Evolutionary conservation across 2,113 vertebrate genomes (phyloP).

Genomic region (human): GRCh38 chr21:31771501-31772000

Average conservation of each 20-base stretch:
- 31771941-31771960: not conserved
- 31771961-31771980: not conserved
- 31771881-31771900: not conserved
- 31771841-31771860: not conserved
- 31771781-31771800: not conserved
- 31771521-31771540: not conserved
- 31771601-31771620: rapidly evolving
- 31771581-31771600: not conserved
- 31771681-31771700: not conserved
- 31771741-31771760: not conserved
- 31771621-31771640: not conserved
- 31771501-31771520: not conserved
- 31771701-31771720: not conserved
- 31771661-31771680: not conserved
- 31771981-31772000: not conserved
- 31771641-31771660: not conserved
- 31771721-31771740: not conserved
- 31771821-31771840: not conserved
- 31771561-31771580: not conserved
- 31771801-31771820: not conserved
- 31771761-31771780: not conserved
- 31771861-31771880: rapidly evolving
- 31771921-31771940: not conserved
- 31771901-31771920: not conserved
- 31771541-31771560: not conserved